Evolutionary conservation across 2,888 invertebrate species (phyloP).

Genomic region (Xylocampa areola): DNA sequence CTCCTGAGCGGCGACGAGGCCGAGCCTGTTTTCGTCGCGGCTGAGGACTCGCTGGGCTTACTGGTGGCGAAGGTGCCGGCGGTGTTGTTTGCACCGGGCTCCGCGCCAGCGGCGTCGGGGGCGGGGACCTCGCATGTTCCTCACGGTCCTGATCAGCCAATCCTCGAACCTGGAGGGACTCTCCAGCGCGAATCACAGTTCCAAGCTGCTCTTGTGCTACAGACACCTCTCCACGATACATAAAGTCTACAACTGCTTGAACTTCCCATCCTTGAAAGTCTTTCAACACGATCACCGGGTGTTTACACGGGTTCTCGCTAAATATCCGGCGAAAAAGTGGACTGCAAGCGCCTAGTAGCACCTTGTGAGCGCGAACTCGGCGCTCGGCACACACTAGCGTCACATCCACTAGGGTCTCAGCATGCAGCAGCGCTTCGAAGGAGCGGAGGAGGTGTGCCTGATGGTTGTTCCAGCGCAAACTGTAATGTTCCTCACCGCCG

Average conservation of each 20-base stretch:
- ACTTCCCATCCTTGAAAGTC: slow-evolving; percentile 97
- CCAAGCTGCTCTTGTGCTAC: slow-evolving; percentile 96
- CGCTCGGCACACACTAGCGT: slow-evolving; percentile 96
- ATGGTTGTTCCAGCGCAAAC: slow-evolving; percentile 98
- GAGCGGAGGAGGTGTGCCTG: slow-evolving; percentile 96
- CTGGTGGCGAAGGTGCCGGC: slow-evolving; percentile 84
- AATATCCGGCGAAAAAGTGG: slow-evolving; percentile 97
- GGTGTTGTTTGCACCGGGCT: slow-evolving; percentile 84
- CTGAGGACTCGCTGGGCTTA: slow-evolving; percentile 93
- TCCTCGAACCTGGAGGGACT: slow-evolving; percentile 95
- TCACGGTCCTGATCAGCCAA: slow-evolving; percentile 91
- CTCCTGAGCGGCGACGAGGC: slow-evolving; percentile 95
- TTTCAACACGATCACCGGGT: slow-evolving; percentile 97
- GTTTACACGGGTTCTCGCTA: slow-evolving; percentile 97
- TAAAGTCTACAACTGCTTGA: slow-evolving; percentile 97
- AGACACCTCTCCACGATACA: slow-evolving; percentile 98
- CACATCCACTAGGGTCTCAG: slow-evolving; percentile 96
- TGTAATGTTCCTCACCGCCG: slow-evolving; percentile 94
- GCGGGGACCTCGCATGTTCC: slow-evolving; percentile 79
- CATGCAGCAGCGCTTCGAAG: slow-evolving; percentile 96
- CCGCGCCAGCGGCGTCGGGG: slow-evolving; percentile 80
- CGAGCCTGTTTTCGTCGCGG: slow-evolving; percentile 96
- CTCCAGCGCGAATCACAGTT: slow-evolving; percentile 95
- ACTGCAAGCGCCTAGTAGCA: slow-evolving; percentile 96
- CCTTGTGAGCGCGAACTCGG: slow-evolving; percentile 96